Percentiles rank a stretch among this genome's conserved stretches.
Evolutionary conservation across 2,888 invertebrate species (phyloP).

Genomic region (Phyllotreta cruciferae): DNA sequence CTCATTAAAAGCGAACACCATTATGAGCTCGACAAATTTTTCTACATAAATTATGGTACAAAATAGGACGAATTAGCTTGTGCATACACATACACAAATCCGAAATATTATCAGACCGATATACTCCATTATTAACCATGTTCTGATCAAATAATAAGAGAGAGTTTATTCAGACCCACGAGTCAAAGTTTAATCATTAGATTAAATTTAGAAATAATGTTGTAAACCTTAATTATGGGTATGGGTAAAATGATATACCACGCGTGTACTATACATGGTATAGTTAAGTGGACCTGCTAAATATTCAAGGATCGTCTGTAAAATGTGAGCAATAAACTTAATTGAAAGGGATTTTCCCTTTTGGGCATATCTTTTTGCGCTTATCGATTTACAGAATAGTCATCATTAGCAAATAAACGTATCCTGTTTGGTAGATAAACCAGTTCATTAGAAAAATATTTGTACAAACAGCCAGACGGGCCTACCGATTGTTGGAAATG

Average conservation of each 20-base stretch:
- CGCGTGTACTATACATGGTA: background rate
- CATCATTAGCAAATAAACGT: background rate
- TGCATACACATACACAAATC: no score
- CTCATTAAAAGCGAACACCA: no score
- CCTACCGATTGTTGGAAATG: background rate
- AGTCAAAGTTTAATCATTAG: slow-evolving; percentile 7
- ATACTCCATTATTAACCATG: no score
- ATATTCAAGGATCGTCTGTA: background rate
- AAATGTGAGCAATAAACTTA: background rate
- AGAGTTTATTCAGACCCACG: background rate
- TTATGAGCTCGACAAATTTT: no score
- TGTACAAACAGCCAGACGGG: background rate
- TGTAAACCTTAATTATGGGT: slow-evolving; percentile 4
- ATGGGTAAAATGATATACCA: slow-evolving; percentile 4
- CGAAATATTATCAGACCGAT: no score
- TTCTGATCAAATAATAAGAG: background rate
- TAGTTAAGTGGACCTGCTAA: background rate
- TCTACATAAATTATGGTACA: no score
- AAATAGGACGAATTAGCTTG: no score
- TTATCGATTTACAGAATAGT: slow-evolving; percentile 3
- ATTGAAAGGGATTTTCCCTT: background rate
- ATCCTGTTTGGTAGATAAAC: slow-evolving; percentile 6
- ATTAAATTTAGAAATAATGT: slow-evolving; percentile 6
- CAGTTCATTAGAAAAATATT: slow-evolving; percentile 8
- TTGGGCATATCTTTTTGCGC: background rate